These are phyloP conservation scores for Drosophila nigricruria DNA, from an alignment of 2,888 invertebrate species.

Conservation along the genomic window DNA sequence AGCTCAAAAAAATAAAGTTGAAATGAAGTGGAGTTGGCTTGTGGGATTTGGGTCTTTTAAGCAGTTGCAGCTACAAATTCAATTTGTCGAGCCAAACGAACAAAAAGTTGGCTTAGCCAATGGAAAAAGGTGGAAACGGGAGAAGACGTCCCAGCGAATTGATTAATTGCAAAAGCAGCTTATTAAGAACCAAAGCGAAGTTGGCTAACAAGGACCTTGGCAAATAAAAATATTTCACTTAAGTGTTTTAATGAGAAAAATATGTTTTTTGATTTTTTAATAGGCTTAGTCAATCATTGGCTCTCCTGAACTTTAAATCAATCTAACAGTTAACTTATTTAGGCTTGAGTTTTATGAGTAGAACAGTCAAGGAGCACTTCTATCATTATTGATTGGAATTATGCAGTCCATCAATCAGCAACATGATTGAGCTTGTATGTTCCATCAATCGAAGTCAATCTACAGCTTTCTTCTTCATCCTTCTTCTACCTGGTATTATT, in stretches of 20 bases:
- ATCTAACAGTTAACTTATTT: too few relatives aligned
- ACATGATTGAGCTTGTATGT: too few relatives aligned
- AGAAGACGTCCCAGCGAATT: conserved; percentile 39
- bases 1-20: conserved; percentile 37
- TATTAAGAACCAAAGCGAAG: conserved; percentile 20
- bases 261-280: not conserved
- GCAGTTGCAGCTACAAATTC: conserved; percentile 64
- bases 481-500: too few relatives aligned
- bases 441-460: not conserved
- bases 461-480: too few relatives aligned
- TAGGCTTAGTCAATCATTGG: not conserved
- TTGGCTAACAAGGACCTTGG: not conserved
- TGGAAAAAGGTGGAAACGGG: not conserved
- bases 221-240: not conserved
- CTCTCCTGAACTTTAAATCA: not conserved
- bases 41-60: conserved; percentile 36
- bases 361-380: not conserved
- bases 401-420: not conserved
- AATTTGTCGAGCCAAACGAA: conserved; percentile 53
- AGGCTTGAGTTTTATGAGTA: not conserved
- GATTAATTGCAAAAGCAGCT: conserved; percentile 63
- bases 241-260: not conserved
- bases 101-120: not conserved
- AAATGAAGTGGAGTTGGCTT: conserved; percentile 55
- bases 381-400: not conserved